These are phyloP conservation scores for Solenodon paradoxus DNA, from an alignment of 2,113 vertebrate species.

Conservation along the genomic window DNA sequence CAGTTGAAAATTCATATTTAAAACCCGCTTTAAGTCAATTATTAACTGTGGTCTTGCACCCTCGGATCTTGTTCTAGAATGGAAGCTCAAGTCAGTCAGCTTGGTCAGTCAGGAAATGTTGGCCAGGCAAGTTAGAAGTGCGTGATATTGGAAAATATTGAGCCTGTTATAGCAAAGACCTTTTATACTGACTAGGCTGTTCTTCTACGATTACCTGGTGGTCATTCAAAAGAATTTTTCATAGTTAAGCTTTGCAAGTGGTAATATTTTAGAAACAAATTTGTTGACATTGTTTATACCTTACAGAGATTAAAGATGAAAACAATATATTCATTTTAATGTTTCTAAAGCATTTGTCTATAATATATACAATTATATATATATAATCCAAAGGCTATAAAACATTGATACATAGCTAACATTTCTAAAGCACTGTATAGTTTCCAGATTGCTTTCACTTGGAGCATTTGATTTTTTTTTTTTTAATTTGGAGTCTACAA, in stretches of 20 bases:
- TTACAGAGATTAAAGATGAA: constrained; percentile 1
- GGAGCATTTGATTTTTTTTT: constrained; percentile 9
- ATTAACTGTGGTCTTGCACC: background rate
- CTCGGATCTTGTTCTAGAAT: background rate
- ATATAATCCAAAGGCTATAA: background rate
- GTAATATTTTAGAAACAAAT: constrained; percentile 33
- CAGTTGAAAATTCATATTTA: background rate
- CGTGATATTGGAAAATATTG: background rate
- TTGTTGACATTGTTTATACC: background rate
- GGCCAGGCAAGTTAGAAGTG: background rate
- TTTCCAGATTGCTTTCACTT: constrained; percentile 39
- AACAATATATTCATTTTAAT: constrained; percentile 17
- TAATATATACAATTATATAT: no score
- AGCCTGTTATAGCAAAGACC: background rate
- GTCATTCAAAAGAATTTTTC: background rate
- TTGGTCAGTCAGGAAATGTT: background rate
- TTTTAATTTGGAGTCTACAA: background rate
- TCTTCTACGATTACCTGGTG: background rate
- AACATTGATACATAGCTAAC: background rate
- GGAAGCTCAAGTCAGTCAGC: background rate
- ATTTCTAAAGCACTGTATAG: background rate
- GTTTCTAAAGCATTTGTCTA: background rate
- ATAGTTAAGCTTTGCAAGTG: constrained; percentile 9
- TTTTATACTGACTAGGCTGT: background rate
- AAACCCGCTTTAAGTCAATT: background rate